Evolutionary conservation across 2,888 invertebrate species (phyloP).

Genomic region (Stenchaetothrips biformis): DNA sequence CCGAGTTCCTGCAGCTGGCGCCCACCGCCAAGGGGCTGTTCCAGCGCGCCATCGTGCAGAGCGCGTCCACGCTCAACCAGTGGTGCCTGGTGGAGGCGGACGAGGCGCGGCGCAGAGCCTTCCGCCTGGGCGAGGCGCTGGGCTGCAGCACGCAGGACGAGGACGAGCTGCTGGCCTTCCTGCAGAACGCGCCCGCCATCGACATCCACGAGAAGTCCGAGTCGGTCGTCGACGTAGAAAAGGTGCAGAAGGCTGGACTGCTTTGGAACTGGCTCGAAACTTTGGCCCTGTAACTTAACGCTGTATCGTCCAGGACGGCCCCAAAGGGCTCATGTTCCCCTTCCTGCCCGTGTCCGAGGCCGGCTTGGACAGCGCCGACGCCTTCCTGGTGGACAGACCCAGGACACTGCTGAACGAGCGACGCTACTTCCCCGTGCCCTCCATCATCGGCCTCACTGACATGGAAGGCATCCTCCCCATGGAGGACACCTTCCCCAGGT

Average conservation of each 20-base stretch:
- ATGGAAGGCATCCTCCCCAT: not conserved
- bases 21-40: constrained; percentile 25
- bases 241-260: not conserved
- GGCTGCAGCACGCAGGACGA: constrained; percentile 33
- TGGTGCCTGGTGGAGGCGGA: constrained; percentile 24
- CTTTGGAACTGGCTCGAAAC: not conserved
- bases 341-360: constrained; percentile 20
- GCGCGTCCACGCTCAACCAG: constrained; percentile 26
- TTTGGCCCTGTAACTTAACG: not conserved
- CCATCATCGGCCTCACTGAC: not conserved
- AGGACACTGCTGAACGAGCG: not conserved
- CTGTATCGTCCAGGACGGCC: not conserved
- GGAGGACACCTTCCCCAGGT: no score
- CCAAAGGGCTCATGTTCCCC: not conserved
- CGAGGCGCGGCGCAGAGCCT: constrained; percentile 22
- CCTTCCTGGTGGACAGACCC: not conserved
- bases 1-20: not conserved
- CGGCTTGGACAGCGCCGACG: not conserved
- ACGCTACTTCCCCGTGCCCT: constrained; percentile 1
- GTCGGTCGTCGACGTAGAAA: not conserved
- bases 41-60: constrained; percentile 29
- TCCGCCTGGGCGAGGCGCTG: constrained; percentile 32
- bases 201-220: constrained; percentile 27
- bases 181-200: constrained; percentile 30
- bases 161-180: constrained; percentile 31